phyloP scores from a whole-genome alignment of 2,888 invertebrate genomes.

The Aricia artaxerxes region DNA sequence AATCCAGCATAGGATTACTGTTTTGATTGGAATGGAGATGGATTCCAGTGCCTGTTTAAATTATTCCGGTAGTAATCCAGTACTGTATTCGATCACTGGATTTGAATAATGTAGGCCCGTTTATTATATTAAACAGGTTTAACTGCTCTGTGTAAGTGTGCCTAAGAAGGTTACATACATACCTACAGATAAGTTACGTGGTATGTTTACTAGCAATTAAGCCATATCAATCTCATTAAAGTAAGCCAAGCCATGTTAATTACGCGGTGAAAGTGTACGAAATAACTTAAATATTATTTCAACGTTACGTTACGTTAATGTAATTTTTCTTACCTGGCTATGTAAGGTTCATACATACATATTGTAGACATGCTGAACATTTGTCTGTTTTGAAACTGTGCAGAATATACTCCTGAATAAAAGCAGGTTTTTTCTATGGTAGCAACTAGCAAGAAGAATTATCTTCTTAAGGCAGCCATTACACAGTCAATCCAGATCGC shows the following conservation, averaged over 20 bases:
- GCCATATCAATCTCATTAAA: conserved; percentile 7
- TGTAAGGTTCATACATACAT: not conserved
- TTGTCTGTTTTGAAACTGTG: not conserved
- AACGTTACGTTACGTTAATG: not conserved
- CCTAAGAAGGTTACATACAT: not conserved
- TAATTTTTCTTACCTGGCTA: not conserved
- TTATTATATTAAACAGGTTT: no score
- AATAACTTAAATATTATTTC: conserved; percentile 5
- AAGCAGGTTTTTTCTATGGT: no score
- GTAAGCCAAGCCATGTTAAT: not conserved
- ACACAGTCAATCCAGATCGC: no score
- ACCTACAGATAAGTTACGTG: not conserved
- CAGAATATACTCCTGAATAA: no score
- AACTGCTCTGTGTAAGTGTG: not conserved
- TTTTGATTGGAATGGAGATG: no score
- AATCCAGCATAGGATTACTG: no score
- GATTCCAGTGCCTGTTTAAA: no score
- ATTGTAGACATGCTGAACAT: not conserved
- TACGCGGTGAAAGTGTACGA: conserved; percentile 8
- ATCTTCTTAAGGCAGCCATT: no score
- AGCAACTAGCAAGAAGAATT: no score
- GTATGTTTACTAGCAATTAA: conserved; percentile 8
- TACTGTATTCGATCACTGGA: no score
- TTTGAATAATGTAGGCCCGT: no score
- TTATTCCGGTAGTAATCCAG: no score